Conservation (phyloP, 2,888 invertebrate genomes). For the Electrophaes corylata region DNA sequence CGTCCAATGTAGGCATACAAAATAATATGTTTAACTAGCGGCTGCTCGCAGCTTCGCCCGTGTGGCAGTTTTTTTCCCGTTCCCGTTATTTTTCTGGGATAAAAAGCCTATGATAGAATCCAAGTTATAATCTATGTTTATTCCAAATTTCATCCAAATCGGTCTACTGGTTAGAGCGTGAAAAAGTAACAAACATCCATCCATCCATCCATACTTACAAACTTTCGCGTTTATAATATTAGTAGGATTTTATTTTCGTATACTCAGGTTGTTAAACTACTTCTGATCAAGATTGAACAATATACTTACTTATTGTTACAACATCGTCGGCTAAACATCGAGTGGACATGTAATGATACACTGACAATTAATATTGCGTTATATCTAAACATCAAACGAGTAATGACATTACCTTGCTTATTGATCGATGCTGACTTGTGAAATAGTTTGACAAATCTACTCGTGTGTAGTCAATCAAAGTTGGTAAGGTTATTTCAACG, state of each 20-base stretch:
- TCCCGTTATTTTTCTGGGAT: no score
- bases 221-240: no score
- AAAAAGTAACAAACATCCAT: no score
- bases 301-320: slow-evolving; percentile 39
- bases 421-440: slow-evolving; percentile 41
- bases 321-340: slow-evolving; percentile 36
- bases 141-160: no score
- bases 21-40: no score
- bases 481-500: slow-evolving; percentile 26
- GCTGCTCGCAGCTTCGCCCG: no score
- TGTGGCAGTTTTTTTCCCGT: no score
- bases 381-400: slow-evolving; percentile 67
- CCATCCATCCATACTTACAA: no score
- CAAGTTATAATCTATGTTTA: no score
- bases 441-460: slow-evolving; percentile 54
- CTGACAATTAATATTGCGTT: slow-evolving; percentile 58
- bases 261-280: slow-evolving; percentile 4
- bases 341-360: slow-evolving; percentile 40
- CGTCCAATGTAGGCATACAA: no score
- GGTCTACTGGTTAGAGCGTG: no score
- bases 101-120: no score
- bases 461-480: slow-evolving; percentile 44
- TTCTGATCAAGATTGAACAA: slow-evolving; percentile 3
- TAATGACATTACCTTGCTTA: slow-evolving; percentile 42
- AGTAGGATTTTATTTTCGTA: background rate